phyloP scores from a whole-genome alignment of 2,113 vertebrate species.

The Tetrax tetrax region DNA sequence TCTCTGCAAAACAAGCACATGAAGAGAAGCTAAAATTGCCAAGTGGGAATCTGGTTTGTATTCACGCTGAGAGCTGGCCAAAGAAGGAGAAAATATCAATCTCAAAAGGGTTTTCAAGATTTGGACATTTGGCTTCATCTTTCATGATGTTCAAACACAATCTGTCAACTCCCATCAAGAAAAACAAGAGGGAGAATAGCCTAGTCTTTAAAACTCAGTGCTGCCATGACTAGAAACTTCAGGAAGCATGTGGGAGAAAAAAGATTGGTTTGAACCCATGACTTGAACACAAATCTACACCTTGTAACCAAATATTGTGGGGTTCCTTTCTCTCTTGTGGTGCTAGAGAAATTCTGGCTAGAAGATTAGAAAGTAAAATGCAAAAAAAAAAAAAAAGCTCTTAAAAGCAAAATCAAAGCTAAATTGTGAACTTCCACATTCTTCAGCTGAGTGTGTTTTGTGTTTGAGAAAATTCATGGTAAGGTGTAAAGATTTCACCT shows the following conservation, averaged over 20 bases:
- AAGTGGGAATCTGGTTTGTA: not conserved
- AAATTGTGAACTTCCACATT: not conserved
- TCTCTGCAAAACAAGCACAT: not conserved
- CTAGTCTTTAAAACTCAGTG: not conserved
- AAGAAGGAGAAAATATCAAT: constrained; percentile 3
- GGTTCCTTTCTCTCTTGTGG: not conserved
- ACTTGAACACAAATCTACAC: not conserved
- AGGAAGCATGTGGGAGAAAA: not conserved
- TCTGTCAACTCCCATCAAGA: not conserved
- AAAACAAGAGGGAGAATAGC: not conserved
- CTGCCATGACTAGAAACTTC: not conserved
- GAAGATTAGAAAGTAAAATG: not conserved
- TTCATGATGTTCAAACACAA: not conserved
- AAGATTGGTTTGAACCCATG: not conserved
- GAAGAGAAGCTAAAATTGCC: not conserved
- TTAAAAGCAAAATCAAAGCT: not conserved
- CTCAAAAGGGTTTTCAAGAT: not conserved
- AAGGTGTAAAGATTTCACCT: not conserved
- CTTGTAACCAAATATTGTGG: not conserved
- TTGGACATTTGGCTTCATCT: not conserved
- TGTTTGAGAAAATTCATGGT: not conserved
- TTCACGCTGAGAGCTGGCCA: not conserved
- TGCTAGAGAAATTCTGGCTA: not conserved
- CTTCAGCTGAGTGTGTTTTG: not conserved
- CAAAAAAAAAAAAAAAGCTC: not conserved